phyloP scores from a whole-genome alignment of 2,113 vertebrate species.

The Pogonocichla stellata region DNA sequence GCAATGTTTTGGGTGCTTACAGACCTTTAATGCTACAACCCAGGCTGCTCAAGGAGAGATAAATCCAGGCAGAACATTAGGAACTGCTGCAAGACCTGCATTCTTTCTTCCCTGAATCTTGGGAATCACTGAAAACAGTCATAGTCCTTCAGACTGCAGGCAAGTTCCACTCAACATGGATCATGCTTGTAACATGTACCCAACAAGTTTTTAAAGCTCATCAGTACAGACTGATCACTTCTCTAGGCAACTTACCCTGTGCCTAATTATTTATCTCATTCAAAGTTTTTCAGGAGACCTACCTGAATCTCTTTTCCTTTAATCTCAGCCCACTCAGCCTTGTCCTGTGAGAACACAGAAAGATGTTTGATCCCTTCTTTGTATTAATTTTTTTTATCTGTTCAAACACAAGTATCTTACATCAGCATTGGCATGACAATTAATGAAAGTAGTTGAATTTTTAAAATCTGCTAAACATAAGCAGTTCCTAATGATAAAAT shows the following conservation, averaged over 20 bases:
- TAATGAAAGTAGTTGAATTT: not conserved
- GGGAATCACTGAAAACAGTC: not conserved
- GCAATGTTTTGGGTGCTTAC: not conserved
- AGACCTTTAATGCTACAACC: not conserved
- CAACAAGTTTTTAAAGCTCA: not conserved
- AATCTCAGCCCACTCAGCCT: not conserved
- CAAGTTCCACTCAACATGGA: not conserved
- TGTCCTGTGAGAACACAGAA: not conserved
- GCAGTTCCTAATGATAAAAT: not conserved
- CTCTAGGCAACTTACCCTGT: not conserved
- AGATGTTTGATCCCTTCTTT: not conserved
- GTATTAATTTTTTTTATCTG: not conserved
- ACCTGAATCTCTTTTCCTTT: not conserved
- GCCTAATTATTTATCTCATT: not conserved
- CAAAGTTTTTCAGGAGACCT: not conserved
- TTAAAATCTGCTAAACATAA: not conserved
- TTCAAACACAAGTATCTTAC: not conserved
- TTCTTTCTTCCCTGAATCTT: not conserved
- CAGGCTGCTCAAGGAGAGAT: not conserved
- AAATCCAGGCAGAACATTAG: not conserved
- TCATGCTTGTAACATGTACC: rapidly evolving
- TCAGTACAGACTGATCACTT: not conserved
- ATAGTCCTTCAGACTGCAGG: not conserved
- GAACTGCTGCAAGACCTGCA: not conserved
- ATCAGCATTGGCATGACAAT: not conserved